phyloP scores from a whole-genome alignment of 2,797 vertebrate species.

The Denticeps clupeoides region DNA sequence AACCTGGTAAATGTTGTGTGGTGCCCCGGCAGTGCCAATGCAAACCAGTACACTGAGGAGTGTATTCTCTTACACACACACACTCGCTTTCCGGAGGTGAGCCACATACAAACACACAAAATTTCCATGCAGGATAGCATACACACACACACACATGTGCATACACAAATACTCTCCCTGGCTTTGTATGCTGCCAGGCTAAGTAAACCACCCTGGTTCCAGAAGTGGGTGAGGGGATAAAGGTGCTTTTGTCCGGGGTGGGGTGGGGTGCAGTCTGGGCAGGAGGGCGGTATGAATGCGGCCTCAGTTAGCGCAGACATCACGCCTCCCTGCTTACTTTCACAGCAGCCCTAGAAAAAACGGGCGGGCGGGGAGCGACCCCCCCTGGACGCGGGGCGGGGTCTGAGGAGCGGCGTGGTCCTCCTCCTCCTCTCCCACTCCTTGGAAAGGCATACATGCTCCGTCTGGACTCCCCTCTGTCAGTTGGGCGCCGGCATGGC shows the following conservation, averaged over 20 bases:
- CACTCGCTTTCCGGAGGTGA: conserved; percentile 5
- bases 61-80: conserved; percentile 11
- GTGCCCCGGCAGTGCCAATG: too few species aligned
- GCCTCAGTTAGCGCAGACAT: conserved; percentile 66
- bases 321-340: conserved; percentile 63
- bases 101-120: conserved; percentile 36
- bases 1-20: too few species aligned
- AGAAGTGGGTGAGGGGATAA: conserved; percentile 63
- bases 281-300: conserved; percentile 44
- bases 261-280: conserved; percentile 44
- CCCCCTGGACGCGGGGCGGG: conserved; percentile 79
- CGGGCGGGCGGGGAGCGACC: too few species aligned
- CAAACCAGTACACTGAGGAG: not conserved
- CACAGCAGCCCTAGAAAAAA: conserved; percentile 51
- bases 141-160: conserved; percentile 5
- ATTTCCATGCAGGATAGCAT: conserved; percentile 37
- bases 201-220: conserved; percentile 49
- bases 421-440: not conserved
- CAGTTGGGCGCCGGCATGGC: conserved; percentile 40
- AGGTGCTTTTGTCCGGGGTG: conserved; percentile 85
- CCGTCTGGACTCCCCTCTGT: conserved; percentile 37
- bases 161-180: conserved; percentile 8
- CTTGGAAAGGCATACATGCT: conserved; percentile 76
- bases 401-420: conserved; percentile 65
- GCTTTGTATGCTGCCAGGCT: conserved; percentile 33